Percentiles rank a stretch among this genome's conserved stretches.
Evolutionary conservation across 2,797 vertebrate species (phyloP).

Genomic region (Lindbergichthys nudifrons): DNA sequence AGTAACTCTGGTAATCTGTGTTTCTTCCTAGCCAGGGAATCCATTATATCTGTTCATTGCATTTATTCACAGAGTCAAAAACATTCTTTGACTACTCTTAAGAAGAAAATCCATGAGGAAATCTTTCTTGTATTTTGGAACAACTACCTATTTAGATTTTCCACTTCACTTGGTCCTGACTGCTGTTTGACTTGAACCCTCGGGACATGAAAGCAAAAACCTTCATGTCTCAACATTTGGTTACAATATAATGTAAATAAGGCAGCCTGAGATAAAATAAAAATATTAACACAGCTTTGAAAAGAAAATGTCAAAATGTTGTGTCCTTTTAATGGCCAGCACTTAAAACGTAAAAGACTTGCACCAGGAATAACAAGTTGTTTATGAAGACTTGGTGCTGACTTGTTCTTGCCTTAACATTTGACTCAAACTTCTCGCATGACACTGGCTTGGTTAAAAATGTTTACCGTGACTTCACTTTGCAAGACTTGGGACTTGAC

Average conservation of each 20-base stretch:
- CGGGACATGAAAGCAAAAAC: no score
- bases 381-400: not conserved
- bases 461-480: no score
- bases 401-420: not conserved
- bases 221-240: no score
- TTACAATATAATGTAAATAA: no score
- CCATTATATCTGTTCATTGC: slow-evolving; percentile 43
- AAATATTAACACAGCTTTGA: no score
- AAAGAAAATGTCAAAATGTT: no score
- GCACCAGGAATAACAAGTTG: not conserved
- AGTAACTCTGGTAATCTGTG: slow-evolving; percentile 38
- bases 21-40: slow-evolving; percentile 20
- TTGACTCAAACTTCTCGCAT: no score
- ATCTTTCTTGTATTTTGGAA: slow-evolving; percentile 40
- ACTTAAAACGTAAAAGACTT: not conserved
- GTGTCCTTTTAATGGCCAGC: not conserved
- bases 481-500: no score
- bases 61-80: slow-evolving; percentile 20
- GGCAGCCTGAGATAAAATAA: no score
- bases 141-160: slow-evolving; percentile 17
- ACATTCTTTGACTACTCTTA: not conserved
- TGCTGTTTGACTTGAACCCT: not conserved
- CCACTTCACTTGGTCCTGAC: slow-evolving; percentile 3
- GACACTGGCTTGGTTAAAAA: no score
- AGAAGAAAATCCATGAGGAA: slow-evolving; percentile 23